These are phyloP conservation scores for Lipotes vexillifer DNA, from an alignment of 2,113 vertebrate genomes.

Conservation along the genomic window DNA sequence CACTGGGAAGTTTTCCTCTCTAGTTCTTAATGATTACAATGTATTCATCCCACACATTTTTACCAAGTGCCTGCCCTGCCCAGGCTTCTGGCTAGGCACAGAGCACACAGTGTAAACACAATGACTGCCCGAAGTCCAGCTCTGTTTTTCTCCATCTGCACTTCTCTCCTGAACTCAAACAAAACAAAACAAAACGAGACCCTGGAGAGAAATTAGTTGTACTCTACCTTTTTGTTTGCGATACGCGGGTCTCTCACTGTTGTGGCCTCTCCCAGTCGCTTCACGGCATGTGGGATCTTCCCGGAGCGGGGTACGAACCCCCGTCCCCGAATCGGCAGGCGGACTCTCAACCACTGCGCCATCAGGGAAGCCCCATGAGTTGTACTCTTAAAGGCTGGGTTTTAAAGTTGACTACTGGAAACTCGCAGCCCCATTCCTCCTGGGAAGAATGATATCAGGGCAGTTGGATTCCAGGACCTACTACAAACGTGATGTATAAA, in stretches of 20 bases:
- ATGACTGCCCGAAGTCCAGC: not conserved
- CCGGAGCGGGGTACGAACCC: no score
- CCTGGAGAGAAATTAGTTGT: not conserved
- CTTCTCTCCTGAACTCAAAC: not conserved
- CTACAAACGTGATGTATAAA: not conserved
- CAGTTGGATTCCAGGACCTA: not conserved
- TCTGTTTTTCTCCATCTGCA: not conserved
- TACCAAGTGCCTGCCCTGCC: fast-evolving
- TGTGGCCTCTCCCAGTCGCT: no score
- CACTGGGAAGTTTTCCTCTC: not conserved
- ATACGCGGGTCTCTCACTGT: no score
- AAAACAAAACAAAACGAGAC: constrained; percentile 7
- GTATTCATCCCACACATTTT: not conserved
- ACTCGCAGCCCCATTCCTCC: not conserved
- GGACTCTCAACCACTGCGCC: no score
- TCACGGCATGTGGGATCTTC: no score
- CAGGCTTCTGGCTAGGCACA: not conserved
- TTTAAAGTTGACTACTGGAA: not conserved
- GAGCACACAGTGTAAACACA: not conserved
- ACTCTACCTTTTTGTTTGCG: not conserved
- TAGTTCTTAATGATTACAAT: not conserved
- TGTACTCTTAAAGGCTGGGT: not conserved
- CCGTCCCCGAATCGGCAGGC: no score
- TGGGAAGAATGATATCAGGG: not conserved
- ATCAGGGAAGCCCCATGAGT: not conserved